phyloP scores from a whole-genome alignment of 2,113 vertebrate species.

The Columbina picui region DNA sequence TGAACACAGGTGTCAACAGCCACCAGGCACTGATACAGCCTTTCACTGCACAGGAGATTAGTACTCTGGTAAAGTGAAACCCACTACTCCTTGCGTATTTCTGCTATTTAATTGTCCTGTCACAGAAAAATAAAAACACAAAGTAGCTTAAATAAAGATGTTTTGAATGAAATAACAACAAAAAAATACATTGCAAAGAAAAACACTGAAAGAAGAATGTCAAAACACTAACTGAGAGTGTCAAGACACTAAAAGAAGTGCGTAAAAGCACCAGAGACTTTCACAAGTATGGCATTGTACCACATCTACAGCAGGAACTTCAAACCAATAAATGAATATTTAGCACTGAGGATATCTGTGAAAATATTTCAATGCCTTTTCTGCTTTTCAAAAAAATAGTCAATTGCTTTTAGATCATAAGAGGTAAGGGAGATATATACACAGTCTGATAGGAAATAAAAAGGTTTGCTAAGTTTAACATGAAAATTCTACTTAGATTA shows the following conservation, averaged over 20 bases:
- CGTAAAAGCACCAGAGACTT: neutral
- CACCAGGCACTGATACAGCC: neutral
- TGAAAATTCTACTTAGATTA: neutral
- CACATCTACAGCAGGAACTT: neutral
- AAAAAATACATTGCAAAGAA: neutral
- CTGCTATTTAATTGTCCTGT: neutral
- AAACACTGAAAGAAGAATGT: neutral
- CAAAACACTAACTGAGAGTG: neutral
- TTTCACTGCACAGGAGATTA: neutral
- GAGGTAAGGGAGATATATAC: neutral
- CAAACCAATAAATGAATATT: neutral
- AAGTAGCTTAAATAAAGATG: neutral
- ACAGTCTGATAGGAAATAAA: neutral
- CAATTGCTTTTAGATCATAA: neutral
- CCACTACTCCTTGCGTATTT: neutral
- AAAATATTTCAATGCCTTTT: neutral
- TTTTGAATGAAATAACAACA: neutral
- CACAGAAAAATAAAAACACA: neutral
- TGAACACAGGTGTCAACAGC: neutral
- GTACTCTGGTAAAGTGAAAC: neutral
- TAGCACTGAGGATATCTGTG: neutral
- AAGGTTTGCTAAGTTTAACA: neutral
- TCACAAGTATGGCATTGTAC: neutral
- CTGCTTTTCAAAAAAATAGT: neutral
- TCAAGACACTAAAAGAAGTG: neutral